phyloP scores from a whole-genome alignment of 2,888 invertebrate genomes.

The Pammene aurita region DNA sequence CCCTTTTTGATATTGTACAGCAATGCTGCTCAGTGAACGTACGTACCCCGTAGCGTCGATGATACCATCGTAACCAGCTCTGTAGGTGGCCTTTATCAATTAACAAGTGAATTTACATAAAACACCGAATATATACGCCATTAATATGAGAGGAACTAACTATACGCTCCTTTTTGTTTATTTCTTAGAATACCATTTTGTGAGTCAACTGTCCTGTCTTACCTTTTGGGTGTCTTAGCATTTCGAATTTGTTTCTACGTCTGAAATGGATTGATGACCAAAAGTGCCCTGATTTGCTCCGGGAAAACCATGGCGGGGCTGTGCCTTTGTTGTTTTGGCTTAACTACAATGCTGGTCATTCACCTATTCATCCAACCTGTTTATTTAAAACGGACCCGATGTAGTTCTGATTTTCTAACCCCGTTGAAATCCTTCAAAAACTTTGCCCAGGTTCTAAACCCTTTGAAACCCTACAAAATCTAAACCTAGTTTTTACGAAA shows the following conservation, averaged over 20 bases:
- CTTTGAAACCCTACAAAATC: too few species aligned
- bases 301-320: too few species aligned
- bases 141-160: background rate
- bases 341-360: too few species aligned
- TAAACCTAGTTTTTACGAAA: too few species aligned
- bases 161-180: conserved; percentile 1
- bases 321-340: too few species aligned
- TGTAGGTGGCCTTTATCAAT: conserved; percentile 28
- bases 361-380: too few species aligned
- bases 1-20: conserved; percentile 4
- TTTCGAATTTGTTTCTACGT: background rate
- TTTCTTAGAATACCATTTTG: background rate
- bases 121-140: conserved; percentile 23
- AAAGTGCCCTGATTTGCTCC: too few species aligned
- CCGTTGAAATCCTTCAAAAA: too few species aligned
- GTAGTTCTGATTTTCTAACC: too few species aligned
- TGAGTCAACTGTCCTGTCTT: background rate
- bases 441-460: too few species aligned
- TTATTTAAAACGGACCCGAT: too few species aligned
- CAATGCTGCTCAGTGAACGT: conserved; percentile 22
- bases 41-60: conserved; percentile 23
- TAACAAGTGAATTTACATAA: conserved; percentile 23
- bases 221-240: background rate
- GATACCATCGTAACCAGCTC: conserved; percentile 30
- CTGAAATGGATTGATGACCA: too few species aligned